Evolutionary conservation across 1,140 invertebrate genomes (phyloP).

Genomic region (Neodiprion lecontei): DNA sequence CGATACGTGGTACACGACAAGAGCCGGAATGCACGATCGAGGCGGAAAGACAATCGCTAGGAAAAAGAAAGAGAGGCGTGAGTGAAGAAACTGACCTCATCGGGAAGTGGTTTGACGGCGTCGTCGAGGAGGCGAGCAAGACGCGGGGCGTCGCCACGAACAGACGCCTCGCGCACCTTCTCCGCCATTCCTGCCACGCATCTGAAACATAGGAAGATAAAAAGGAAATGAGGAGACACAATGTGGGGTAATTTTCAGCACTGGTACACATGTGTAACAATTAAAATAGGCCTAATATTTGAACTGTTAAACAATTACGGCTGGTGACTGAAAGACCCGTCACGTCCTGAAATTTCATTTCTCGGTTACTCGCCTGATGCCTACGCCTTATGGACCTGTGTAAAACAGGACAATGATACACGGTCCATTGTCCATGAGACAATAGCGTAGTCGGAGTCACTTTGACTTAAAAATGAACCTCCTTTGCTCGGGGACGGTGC

Average conservation of each 20-base stretch:
- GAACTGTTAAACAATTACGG: not conserved
- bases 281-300: not conserved
- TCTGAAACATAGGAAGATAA: conserved; percentile 33
- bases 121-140: conserved; percentile 46
- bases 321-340: not conserved
- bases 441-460: conserved; percentile 24
- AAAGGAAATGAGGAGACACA: not conserved
- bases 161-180: conserved; percentile 51
- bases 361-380: not conserved
- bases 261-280: not conserved
- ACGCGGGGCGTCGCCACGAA: conserved; percentile 46
- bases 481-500: not conserved
- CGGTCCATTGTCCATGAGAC: conserved; percentile 40
- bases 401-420: conserved; percentile 43
- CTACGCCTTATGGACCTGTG: not conserved
- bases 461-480: not conserved
- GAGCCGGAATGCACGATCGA: no score
- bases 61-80: no score
- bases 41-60: no score
- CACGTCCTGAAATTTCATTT: not conserved
- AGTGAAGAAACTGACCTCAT: conserved; percentile 39
- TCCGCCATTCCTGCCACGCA: conserved; percentile 54
- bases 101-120: conserved; percentile 44
- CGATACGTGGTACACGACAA: no score
- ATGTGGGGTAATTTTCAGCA: not conserved